Evolutionary conservation across 2,797 vertebrate genomes (phyloP), one percentile per base, ranked within the genome.

Genomic region (Tokudaia muenninki): DNA sequence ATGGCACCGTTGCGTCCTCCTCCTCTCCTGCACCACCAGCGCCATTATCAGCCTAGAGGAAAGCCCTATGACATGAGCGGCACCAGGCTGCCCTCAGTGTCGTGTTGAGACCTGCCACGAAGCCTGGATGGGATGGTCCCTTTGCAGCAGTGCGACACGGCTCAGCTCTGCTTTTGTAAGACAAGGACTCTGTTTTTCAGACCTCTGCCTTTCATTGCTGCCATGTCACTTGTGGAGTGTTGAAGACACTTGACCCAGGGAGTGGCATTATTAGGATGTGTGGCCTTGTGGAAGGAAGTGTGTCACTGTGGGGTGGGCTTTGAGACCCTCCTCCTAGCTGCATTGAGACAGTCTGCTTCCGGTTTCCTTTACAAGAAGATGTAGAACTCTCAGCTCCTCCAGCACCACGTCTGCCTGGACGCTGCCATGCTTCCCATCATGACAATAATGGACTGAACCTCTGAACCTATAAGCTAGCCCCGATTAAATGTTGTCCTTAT

Each of bases 61-160:
- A 70, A 61, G 14, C 24, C 52, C 59, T 47, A 2, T 0, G 21
- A 31, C 10, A 1, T 17, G 34, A 65, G 63, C 72, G 26, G 57
- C n/a, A 29, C 26, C 24, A 4, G 2, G 21, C 0, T 65, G 6
- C 3, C 52, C 14, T 29, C 21, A 1, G 19, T 16, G 29, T 12
- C 8, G 47, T 31, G 6, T 3, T 50, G 29, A 1, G 61, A 84
- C 41, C 82, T 50, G 77, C n/a, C 21, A 37, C 59, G 22, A 90
- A 55, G 26, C 92, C 63, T 24, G 14, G 29, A 24, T 1, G 37
- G 34, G 50, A 47, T 14, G 17, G 34, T 59, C 55, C 57, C 72
- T 55, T 6, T 8, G 34, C 65, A n/a, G 91, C 52, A 59, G 0
- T 50, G 26, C 3, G 34, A 65, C 1, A 44, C 3, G 1, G 2